Percentiles rank a stretch among this genome's conserved stretches.
Conservation (phyloP, 2,888 invertebrate genomes). For the Ariolimax columbianus region DNA sequence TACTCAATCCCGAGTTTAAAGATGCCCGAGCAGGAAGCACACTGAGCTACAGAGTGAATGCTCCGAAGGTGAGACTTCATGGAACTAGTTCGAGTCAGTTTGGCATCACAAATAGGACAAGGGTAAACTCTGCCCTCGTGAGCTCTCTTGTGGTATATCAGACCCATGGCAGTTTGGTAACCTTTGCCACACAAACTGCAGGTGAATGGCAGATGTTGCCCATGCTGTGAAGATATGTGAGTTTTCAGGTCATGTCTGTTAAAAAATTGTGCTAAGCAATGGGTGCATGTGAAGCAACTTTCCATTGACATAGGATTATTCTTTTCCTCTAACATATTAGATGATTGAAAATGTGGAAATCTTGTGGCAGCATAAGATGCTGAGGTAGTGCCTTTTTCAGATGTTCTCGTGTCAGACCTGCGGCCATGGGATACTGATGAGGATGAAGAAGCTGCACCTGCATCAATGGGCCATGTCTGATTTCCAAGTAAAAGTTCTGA, state of each 20-base stretch:
- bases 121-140: conserved; percentile 32
- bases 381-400: neutral
- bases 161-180: conserved; percentile 23
- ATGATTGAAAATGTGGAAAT: neutral
- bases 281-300: neutral
- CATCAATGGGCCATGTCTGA: conserved; percentile 3
- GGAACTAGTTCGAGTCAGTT: conserved; percentile 31
- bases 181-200: conserved; percentile 43
- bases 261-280: conserved; percentile 7
- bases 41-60: conserved; percentile 22
- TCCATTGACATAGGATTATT: neutral
- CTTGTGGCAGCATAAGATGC: neutral
- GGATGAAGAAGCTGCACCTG: conserved; percentile 17
- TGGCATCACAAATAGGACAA: conserved; percentile 38
- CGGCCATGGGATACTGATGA: neutral
- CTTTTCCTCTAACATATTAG: neutral
- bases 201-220: conserved; percentile 34
- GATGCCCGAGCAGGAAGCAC: conserved; percentile 23
- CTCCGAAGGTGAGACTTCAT: conserved; percentile 38
- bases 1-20: conserved; percentile 36
- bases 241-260: conserved; percentile 24
- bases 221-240: conserved; percentile 32
- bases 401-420: neutral
- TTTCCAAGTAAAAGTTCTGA: conserved; percentile 25
- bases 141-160: conserved; percentile 25